Evolutionary conservation across 2,888 invertebrate species (phyloP), one percentile per base, ranked within the genome.

Genomic region (Apodemia mormo): DNA sequence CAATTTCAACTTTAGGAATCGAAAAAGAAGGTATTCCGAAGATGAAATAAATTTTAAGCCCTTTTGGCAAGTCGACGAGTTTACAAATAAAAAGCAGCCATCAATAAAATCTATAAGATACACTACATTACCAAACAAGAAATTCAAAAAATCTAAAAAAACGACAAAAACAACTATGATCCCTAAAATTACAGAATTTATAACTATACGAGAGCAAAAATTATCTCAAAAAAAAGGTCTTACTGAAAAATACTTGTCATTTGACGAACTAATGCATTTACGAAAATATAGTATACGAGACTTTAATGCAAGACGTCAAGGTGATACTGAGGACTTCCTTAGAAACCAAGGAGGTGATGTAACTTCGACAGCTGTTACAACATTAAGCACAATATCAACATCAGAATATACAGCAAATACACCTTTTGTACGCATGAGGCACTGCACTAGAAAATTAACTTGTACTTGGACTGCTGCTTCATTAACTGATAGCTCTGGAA

Each of bases 231-330:
- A 74, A 30, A 76, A 78, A 76, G 61, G 76, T 64, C 66, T 82
- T 3, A 89, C 89, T 40, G 92, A 92, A 79, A 92, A 88, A 77
- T 90, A 87, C 79, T 83, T 93, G 71, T 93, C 92, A 6, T 93
- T 93, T 80, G 90, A 92, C 72, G 92, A 93, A 76, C 78, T 93
- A 74, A 86, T 93, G 87, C 87, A 86, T 79, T 78, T 92, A 12
- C 82, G 90, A 75, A 91, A 87, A 80, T 76, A 83, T n/a, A 86
- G 80, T 71, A 76, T 80, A 33, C 73, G 69, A 5, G 70, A 71
- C 58, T 52, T 56, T 45, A 67, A 49, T 29, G 71, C 65, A 40
- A 71, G 74, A 56, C 71, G 74, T 14, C 61, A 33, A 30, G 61
- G 14, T 14, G 30, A 54, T 43, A 40, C 33, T 5, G 54, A 2